Evolutionary conservation across 2,888 invertebrate species (phyloP), one percentile per base, ranked within the genome.

Genomic region (Lutraria lutraria): DNA sequence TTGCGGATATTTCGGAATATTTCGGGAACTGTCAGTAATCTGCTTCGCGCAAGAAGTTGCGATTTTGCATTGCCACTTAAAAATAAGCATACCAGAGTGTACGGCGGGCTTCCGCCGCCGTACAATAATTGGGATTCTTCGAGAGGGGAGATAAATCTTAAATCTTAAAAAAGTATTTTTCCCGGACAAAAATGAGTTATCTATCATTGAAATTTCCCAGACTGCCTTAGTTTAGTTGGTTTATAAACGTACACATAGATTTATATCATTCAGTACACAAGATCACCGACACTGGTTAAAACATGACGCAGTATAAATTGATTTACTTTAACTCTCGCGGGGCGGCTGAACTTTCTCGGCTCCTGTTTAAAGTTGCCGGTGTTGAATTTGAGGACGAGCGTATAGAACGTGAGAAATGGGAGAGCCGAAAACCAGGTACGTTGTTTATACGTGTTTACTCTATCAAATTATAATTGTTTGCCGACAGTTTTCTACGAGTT

Each of bases 321-420:
- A 72, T 53, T 13, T 89, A 89, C 76, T 89, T 89, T 34, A 52
- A 87, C 1, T 21, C 60, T 29, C 80, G 85, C 8, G 89, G 87
- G 25, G 87, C 81, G 12, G 89, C 85, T n/a, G 89, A 89, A 25
- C 31, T 84, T 0, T 25, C 83, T 1, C 81, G 89, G 19, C 68
- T 89, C 21, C n/a, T 85, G 25, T 82, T 89, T n/a, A 85, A 81
- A 19, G 13, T 56, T 29, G 76, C 72, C 6, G 85, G 43, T 0
- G 81, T 85, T 13, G 85, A 89, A 0, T 89, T 85, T 84, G 84
- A 81, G 25, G 89, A 89, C 63, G 87, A 34, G n/a, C 63, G 89
- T 21, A 4, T 53, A 15, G 21, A 21, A 15, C 10, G 81, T 1
- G 84, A 84, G 25, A 84, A 87, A 89, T 87, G 87, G 89, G 54